Evolutionary conservation across 2,888 invertebrate species (phyloP), one percentile per base, ranked within the genome.

Genomic region (Branchellion lobata): DNA sequence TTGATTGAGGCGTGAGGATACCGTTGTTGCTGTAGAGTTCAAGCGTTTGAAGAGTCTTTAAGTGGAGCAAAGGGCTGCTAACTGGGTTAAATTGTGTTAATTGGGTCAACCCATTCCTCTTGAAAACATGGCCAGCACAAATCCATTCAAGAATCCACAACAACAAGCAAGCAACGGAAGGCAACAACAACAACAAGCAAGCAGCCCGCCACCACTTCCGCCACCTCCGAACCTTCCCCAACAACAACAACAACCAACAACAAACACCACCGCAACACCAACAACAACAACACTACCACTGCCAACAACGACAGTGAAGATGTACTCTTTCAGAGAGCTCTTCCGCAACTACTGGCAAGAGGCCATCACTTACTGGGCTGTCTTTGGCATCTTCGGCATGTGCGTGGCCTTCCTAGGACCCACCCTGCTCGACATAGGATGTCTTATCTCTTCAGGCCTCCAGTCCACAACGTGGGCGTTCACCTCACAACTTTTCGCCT

Each of bases 401-500:
- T 88, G 89, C 80, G 88, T 89, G 47, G 89, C 88, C 24, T 89
- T 89, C 83, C 85, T 89, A 51, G 89, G 89, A 0, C 89, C 89
- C 18, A 88, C 88, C 0, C 84, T 89, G 14, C 85, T 88, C 82
- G 89, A 89, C 82, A 84, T 89, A 3, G 88, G 88, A 11, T 89
- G 89, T 81, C 86, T 88, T 82, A 89, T 88, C 0, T 85, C 85
- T 1, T 85, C 88, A 0, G 86, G 86, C 73, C 84, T 88, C 80
- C 84, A 85, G 80, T 84, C 86, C 72, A 88, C 89, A 86, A 87
- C 86, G 80, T 88, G 88, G 88, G 86, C 88, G 27, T 89, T 89
- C 83, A 88, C 89, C 84, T 86, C 87, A 3, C 89, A 89, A 82
- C 85, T 88, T 34, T 84, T 88, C 61, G 88, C 87, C 85, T 87